A percentile compares a stretch with the other conserved stretches of the same genome.
These are phyloP conservation scores for Halcyon chelicuti DNA, from an alignment of 2,797 vertebrate species.

Conservation along the genomic window DNA sequence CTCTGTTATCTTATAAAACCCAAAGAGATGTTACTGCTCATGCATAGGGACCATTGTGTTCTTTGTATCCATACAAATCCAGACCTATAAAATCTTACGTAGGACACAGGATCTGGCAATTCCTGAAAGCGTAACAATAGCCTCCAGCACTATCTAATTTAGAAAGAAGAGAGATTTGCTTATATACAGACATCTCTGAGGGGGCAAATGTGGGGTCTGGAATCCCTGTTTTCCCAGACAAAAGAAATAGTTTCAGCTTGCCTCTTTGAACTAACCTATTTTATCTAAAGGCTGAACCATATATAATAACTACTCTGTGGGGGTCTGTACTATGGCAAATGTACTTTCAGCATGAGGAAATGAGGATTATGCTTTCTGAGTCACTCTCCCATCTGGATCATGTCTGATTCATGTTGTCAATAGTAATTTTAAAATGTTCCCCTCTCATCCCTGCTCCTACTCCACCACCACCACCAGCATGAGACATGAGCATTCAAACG, in stretches of 20 bases:
- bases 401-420: neutral
- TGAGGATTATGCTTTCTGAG: neutral
- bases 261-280: neutral
- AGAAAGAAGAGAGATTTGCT: neutral
- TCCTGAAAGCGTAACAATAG: neutral
- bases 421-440: neutral
- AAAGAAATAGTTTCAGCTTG: neutral
- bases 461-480: neutral
- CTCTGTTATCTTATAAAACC: neutral
- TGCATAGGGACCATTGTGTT: accelerated
- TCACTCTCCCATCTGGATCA: neutral
- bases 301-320: neutral
- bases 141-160: neutral
- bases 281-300: neutral
- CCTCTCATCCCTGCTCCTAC: neutral
- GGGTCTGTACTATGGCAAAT: neutral
- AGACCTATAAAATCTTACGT: neutral
- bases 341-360: neutral
- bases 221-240: neutral
- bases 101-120: neutral
- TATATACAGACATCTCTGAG: neutral
- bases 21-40: neutral
- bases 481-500: neutral
- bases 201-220: neutral
- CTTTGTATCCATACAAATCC: neutral